These are phyloP conservation scores for Rhizoglyphus robini DNA, from an alignment of 1,140 invertebrate species.

Conservation along the genomic window DNA sequence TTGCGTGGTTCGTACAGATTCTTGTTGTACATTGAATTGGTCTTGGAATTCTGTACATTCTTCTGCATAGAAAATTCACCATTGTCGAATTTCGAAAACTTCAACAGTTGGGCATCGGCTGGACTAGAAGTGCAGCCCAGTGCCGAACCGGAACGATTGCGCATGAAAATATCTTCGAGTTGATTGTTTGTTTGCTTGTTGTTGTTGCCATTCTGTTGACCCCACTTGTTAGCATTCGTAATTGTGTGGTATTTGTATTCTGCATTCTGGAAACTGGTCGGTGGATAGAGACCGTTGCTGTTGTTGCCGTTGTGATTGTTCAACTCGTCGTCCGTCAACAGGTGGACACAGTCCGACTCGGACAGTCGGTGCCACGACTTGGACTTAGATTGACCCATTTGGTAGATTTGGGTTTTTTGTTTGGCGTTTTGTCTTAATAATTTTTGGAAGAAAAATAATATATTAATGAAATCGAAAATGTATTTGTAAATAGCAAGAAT, in stretches of 20 bases:
- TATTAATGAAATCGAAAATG: no score
- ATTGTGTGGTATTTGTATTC: neutral
- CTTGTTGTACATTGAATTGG: neutral
- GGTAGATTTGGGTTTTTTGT: no score
- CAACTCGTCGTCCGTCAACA: neutral
- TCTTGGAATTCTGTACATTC: neutral
- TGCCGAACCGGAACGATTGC: neutral
- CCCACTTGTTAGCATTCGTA: neutral
- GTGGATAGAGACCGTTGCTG: slow-evolving; percentile 4
- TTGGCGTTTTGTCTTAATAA: no score
- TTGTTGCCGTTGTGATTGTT: neutral
- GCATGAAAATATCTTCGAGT: no score
- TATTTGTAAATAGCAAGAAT: no score
- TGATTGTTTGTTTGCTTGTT: no score
- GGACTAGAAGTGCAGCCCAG: no score
- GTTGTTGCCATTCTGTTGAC: neutral
- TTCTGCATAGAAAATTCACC: neutral
- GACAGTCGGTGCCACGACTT: slow-evolving; percentile 1
- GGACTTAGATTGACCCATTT: neutral
- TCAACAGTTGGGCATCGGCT: neutral
- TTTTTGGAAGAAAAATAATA: no score
- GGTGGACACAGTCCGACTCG: slow-evolving; percentile 5
- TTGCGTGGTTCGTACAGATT: neutral
- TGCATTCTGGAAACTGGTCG: neutral
- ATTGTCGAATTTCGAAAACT: neutral